Base-by-base conservation (phyloP, 2,888 invertebrate species). In the Drosophila quinaria region DNA sequence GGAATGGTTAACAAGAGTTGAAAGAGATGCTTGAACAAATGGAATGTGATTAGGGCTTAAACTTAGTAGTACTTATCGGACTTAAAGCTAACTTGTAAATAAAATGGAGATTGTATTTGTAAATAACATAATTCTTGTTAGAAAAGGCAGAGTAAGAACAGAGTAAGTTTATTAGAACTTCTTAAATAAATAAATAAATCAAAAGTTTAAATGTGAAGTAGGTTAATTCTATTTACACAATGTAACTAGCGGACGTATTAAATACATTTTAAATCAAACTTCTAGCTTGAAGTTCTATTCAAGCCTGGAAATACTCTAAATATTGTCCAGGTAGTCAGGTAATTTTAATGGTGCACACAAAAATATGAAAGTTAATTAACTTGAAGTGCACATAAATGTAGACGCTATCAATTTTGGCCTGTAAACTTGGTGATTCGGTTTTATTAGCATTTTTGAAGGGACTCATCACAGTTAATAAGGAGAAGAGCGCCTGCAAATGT, bases 401-500 rank as follows among this genome's bases (percentile, higher is more conserved):
- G 59, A 33, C 19, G 31, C 46, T 55, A 58, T 55, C 56, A 63
- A 58, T 60, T 49, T 49, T 13, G 59, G 35, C 41, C 46, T 56
- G 68, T 68, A 52, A 58, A 72, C 39, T 66, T 37, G 47, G 56
- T 56, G 31, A 74, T 73, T 68, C 19, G 25, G 8, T 65, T 59
- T 72, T 64, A 77, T 69, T 70, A 54, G 29, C 47, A 51, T 64
- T 72, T 63, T 72, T 54, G 64, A 54, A 54, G 78, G 73, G 67
- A 77, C 41, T 52, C 64, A 66, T 73, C 55, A 62, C 39, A 54
- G 72, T 60, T 71, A 58, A 63, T 56, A 67, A 60, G 71, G 31
- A 47, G 39, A 25, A 35, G 46, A 56, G 46, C 46, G 58, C 17
- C 52, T 15, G 51, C n/a, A 50, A 67, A 78, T 65, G 51, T 49